Conservation (phyloP, 2,113 vertebrate genomes). For the Clarias gariepinus region DNA sequence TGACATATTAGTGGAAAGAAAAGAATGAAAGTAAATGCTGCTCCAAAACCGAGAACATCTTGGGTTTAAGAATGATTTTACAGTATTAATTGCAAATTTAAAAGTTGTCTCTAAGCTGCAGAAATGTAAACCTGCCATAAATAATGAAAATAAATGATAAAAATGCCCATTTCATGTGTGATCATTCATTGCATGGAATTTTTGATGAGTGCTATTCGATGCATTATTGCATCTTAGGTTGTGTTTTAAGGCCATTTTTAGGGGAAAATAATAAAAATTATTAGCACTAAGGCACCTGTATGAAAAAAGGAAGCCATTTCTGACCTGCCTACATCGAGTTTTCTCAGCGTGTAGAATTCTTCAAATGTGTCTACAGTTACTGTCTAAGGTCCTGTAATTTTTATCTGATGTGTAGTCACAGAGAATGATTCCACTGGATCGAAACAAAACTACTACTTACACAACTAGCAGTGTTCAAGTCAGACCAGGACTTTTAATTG, state of each 20-base stretch:
- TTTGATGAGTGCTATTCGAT: not conserved
- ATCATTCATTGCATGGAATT: not conserved
- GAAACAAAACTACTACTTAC: too few relatives aligned
- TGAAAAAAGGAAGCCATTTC: not conserved
- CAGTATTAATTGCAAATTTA: not conserved
- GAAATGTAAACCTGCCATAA: conserved; percentile 20
- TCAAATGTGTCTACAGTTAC: too few relatives aligned
- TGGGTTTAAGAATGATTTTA: not conserved
- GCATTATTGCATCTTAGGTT: not conserved
- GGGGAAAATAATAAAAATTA: not conserved
- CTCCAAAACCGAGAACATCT: not conserved
- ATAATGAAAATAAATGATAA: conserved; percentile 5
- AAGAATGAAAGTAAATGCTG: not conserved
- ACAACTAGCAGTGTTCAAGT: too few relatives aligned
- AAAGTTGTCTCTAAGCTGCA: not conserved
- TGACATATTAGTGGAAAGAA: too few relatives aligned
- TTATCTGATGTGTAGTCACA: too few relatives aligned
- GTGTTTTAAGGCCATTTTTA: not conserved
- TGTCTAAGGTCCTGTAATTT: too few relatives aligned
- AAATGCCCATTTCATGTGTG: not conserved
- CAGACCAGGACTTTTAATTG: too few relatives aligned
- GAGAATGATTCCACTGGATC: too few relatives aligned
- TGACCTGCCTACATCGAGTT: too few relatives aligned
- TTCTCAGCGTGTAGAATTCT: too few relatives aligned
- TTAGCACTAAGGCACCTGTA: not conserved